These are phyloP conservation scores for Sebastes jordani DNA, from an alignment of 2,797 vertebrate species.

Conservation along the genomic window DNA sequence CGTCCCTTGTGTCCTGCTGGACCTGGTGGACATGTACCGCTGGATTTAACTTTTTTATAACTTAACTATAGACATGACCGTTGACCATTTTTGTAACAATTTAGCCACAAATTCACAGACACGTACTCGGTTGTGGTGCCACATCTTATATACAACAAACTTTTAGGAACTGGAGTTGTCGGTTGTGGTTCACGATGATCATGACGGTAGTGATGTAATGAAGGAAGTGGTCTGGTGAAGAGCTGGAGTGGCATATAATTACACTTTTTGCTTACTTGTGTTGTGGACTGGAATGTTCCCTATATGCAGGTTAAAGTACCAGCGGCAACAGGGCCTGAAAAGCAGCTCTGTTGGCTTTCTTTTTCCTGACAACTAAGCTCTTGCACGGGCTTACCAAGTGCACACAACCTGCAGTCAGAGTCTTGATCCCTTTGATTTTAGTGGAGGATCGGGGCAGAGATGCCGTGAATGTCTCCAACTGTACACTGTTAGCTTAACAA, in stretches of 20 bases:
- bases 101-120: too few species aligned
- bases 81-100: too few species aligned
- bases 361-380: background rate
- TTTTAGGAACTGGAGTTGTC: background rate
- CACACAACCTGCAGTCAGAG: background rate
- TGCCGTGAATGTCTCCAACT: background rate
- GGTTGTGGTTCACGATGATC: background rate
- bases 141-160: background rate
- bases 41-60: too few species aligned
- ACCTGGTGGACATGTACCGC: too few species aligned
- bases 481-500: background rate
- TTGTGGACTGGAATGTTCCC: background rate
- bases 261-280: background rate
- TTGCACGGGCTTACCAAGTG: background rate
- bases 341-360: background rate
- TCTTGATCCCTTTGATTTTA: background rate
- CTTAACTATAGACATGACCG: too few species aligned
- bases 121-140: background rate
- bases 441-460: background rate
- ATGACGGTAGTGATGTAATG: background rate
- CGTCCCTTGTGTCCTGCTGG: too few species aligned
- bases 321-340: background rate
- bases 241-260: background rate
- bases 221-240: background rate
- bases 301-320: background rate